Conservation (phyloP, 2,113 vertebrate species). For the Bujurquina vittata region DNA sequence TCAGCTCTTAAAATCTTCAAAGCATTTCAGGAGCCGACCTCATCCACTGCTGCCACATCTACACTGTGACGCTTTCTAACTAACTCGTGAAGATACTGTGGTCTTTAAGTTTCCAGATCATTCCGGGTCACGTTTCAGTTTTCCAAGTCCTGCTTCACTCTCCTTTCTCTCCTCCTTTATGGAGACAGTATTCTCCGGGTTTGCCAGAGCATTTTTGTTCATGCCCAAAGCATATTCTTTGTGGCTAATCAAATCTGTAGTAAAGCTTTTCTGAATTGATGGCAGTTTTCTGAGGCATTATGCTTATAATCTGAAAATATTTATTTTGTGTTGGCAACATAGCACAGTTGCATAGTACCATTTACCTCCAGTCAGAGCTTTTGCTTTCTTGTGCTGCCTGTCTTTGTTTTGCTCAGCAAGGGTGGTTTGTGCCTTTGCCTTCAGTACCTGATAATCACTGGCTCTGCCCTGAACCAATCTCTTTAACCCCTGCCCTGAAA, state of each 20-base stretch:
- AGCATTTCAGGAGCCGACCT: neutral
- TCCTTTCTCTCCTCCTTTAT: neutral
- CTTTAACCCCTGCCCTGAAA: slow-evolving; percentile 34
- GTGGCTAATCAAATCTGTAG: neutral
- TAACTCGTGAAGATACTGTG: neutral
- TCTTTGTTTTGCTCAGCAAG: neutral
- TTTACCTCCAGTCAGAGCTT: neutral
- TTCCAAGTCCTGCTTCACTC: neutral
- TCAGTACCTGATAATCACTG: neutral
- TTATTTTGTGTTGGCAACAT: neutral
- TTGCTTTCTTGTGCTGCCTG: neutral
- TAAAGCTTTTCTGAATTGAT: neutral
- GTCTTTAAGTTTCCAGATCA: neutral
- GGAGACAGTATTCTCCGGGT: neutral
- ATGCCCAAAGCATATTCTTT: neutral
- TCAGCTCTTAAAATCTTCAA: neutral
- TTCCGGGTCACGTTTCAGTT: neutral
- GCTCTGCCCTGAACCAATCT: neutral
- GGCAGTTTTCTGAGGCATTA: neutral
- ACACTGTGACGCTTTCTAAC: slow-evolving; percentile 22
- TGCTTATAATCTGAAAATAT: neutral
- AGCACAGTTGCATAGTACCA: neutral
- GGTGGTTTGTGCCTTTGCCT: slow-evolving; percentile 28
- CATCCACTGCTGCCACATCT: neutral
- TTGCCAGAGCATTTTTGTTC: neutral